Base-by-base conservation (phyloP, 2,113 vertebrate species). In the Mormyrus lacerda region DNA sequence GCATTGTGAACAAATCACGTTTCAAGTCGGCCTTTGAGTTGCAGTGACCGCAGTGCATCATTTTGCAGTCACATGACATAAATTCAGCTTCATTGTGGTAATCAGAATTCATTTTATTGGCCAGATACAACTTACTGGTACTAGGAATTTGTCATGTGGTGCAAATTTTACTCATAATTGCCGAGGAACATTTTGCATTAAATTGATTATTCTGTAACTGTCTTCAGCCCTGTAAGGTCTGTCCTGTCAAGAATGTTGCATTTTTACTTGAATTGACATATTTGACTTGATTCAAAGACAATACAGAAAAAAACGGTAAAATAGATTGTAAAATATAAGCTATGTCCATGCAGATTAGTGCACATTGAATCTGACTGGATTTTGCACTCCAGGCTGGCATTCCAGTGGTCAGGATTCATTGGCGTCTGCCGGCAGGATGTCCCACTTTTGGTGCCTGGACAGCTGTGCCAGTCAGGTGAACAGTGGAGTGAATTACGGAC, bases 31-130 rank as follows among this genome's bases (percentile, higher is more conserved):
- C 91, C 90, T 94, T 94, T 92, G 91, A 92, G 92, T 92, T 58
- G 90, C 89, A 89, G 90, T 93, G 90, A 90, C 89, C 89, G 85
- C 90, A 91, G 90, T 94, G 93, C 69, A 87, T 92, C 92, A 92
- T 89, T 87, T 53, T 0, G 73, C 92, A 91, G 90, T 84, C 91
- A 21, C 85, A 86, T 55, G 47, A 88, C 88, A 91, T 42, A 58
- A 89, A 86, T 69, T 53, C 90, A 89, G 88, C 53, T 85, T 48
- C 76, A 11, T 89, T 91, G 73, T 87, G 88, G 90, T 88, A 65
- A 10, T n/a, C 58, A 10, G 58, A 69, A 69, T 61, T 61, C 3
- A 31, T 11, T 69, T 69, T 69, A 69, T 69, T 69, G n/a, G 9
- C 9, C 58, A 61, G 24, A 61, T 61, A n/a, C 58, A 61, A 61